These are phyloP conservation scores for Calameuta pallipes DNA, from an alignment of 2,888 invertebrate genomes.

Conservation along the genomic window DNA sequence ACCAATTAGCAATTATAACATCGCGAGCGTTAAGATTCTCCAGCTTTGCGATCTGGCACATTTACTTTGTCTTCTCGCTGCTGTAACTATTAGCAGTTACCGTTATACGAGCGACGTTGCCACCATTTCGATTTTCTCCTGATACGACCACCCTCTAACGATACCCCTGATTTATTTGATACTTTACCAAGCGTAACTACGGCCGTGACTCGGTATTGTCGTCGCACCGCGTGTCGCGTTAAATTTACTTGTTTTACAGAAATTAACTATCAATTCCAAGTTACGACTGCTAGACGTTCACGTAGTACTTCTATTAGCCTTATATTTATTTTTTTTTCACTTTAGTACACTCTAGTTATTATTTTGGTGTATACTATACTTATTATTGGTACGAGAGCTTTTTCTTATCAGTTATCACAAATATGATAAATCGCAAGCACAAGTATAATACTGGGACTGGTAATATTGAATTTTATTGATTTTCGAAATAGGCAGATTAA, in stretches of 20 bases:
- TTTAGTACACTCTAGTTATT: too few relatives aligned
- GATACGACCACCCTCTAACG: constrained; percentile 13
- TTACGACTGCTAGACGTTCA: not conserved
- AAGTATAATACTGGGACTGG: too few relatives aligned
- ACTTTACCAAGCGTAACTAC: constrained; percentile 26
- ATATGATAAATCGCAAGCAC: too few relatives aligned
- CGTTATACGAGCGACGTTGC: constrained; percentile 1
- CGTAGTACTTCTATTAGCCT: too few relatives aligned
- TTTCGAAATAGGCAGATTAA: too few relatives aligned
- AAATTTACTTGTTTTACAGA: not conserved
- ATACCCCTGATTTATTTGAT: constrained; percentile 33
- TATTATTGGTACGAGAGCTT: too few relatives aligned
- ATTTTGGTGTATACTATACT: too few relatives aligned
- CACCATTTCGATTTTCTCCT: not conserved
- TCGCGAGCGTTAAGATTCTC: not conserved
- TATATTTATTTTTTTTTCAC: too few relatives aligned
- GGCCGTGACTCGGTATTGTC: not conserved
- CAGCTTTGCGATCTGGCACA: not conserved
- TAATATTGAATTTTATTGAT: too few relatives aligned
- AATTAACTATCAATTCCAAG: not conserved
- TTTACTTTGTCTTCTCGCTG: not conserved
- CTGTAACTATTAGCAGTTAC: not conserved
- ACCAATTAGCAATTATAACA: constrained; percentile 1
- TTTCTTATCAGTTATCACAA: not conserved
- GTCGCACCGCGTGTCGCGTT: not conserved